phyloP scores from a whole-genome alignment of 2,888 invertebrate genomes.

The Camponotus fellah region DNA sequence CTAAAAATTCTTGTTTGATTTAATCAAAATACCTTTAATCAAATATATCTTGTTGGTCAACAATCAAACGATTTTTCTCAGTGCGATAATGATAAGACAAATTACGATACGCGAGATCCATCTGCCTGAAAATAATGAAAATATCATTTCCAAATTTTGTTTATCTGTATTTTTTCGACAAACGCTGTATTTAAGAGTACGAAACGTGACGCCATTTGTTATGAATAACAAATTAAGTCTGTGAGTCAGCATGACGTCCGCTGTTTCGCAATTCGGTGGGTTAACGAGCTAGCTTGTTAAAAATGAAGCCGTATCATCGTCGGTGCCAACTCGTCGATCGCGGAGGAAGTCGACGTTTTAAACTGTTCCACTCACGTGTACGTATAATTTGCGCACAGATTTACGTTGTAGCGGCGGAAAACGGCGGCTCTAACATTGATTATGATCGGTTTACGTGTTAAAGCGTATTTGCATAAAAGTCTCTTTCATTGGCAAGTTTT shows the following conservation, averaged over 20 bases:
- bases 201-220: constrained; percentile 19
- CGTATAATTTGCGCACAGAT: constrained; percentile 38
- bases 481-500: constrained; percentile 55
- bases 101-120: neutral
- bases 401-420: constrained; percentile 4
- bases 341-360: constrained; percentile 19
- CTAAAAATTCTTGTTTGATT: too few relatives aligned
- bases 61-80: too few relatives aligned
- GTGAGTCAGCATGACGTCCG: constrained; percentile 24
- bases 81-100: neutral
- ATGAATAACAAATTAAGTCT: constrained; percentile 51
- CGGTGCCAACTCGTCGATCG: constrained; percentile 38
- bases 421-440: constrained; percentile 37
- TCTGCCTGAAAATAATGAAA: neutral
- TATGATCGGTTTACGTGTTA: constrained; percentile 51
- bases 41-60: too few relatives aligned
- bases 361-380: constrained; percentile 10
- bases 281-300: constrained; percentile 54
- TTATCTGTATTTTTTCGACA: neutral
- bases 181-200: constrained; percentile 4
- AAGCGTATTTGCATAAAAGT: constrained; percentile 53
- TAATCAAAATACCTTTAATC: too few relatives aligned
- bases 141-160: neutral
- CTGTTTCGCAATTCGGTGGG: constrained; percentile 43
- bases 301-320: constrained; percentile 44